These are phyloP conservation scores for Mya arenaria DNA, from an alignment of 1,140 invertebrate species.

Conservation along the genomic window DNA sequence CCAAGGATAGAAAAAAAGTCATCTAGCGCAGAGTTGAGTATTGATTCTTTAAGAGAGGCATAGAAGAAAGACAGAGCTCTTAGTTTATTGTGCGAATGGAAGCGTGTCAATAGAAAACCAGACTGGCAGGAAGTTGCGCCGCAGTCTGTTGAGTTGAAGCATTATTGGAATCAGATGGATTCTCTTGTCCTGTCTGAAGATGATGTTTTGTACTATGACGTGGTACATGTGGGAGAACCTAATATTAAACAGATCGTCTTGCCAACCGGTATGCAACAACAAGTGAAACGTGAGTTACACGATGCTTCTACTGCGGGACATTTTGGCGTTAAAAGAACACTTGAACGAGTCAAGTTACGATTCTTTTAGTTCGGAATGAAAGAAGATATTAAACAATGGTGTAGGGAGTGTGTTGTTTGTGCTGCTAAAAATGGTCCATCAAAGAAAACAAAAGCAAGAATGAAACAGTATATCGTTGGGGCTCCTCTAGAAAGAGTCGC, in stretches of 20 bases:
- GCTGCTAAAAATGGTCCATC: neutral
- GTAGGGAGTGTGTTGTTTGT: conserved; percentile 16
- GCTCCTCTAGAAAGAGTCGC: neutral
- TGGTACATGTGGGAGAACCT: neutral
- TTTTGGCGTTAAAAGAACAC: conserved; percentile 30
- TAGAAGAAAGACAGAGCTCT: neutral
- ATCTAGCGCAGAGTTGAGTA: neutral
- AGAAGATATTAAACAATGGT: conserved; percentile 14
- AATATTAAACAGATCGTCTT: neutral
- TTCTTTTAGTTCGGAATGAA: conserved; percentile 6
- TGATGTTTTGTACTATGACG: conserved; percentile 1
- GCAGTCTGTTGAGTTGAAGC: neutral
- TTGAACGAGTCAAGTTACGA: neutral
- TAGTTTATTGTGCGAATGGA: neutral
- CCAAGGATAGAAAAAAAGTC: too few relatives aligned
- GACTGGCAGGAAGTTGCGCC: conserved; percentile 16
- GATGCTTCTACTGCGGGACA: neutral
- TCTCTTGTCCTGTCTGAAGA: conserved; percentile 15
- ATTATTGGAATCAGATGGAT: conserved; percentile 46
- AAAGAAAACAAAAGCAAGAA: neutral
- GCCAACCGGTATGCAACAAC: neutral
- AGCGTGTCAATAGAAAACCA: neutral
- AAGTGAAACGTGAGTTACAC: neutral
- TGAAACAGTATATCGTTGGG: neutral
- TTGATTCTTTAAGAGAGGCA: neutral